phyloP scores from a whole-genome alignment of 2,113 vertebrate species.

The Dissostichus mawsoni region DNA sequence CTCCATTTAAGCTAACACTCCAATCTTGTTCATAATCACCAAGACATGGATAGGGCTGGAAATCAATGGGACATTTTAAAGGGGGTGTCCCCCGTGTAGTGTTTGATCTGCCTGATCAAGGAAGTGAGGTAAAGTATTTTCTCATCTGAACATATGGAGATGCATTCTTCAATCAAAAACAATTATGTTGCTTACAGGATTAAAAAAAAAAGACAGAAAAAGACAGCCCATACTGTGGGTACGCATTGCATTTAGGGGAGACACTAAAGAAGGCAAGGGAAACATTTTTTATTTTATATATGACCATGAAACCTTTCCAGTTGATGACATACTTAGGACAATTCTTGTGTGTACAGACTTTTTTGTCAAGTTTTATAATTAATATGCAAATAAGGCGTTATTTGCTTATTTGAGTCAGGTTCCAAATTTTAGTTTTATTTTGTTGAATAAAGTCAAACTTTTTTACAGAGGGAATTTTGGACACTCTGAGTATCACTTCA shows the following conservation, averaged over 20 bases:
- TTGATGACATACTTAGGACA: too few species aligned
- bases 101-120: conserved; percentile 51
- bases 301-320: too few species aligned
- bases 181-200: background rate
- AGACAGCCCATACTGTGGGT: background rate
- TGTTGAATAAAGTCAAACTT: too few species aligned
- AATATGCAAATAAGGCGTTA: too few species aligned
- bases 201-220: background rate
- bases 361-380: too few species aligned
- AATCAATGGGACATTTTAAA: conserved; percentile 67
- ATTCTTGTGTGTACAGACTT: too few species aligned
- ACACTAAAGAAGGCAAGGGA: too few species aligned
- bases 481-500: too few species aligned
- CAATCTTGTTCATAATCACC: conserved; percentile 67
- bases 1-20: conserved; percentile 73
- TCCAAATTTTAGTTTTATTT: too few species aligned
- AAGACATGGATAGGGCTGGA: conserved; percentile 53
- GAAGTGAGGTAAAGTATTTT: background rate
- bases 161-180: conserved; percentile 39
- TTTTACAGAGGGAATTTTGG: too few species aligned
- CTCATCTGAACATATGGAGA: conserved; percentile 21
- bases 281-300: too few species aligned
- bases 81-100: conserved; percentile 35
- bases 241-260: conserved; percentile 15
- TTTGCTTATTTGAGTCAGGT: too few species aligned